Conservation (phyloP, 1,140 invertebrate species). For the Temnothorax nylanderi region DNA sequence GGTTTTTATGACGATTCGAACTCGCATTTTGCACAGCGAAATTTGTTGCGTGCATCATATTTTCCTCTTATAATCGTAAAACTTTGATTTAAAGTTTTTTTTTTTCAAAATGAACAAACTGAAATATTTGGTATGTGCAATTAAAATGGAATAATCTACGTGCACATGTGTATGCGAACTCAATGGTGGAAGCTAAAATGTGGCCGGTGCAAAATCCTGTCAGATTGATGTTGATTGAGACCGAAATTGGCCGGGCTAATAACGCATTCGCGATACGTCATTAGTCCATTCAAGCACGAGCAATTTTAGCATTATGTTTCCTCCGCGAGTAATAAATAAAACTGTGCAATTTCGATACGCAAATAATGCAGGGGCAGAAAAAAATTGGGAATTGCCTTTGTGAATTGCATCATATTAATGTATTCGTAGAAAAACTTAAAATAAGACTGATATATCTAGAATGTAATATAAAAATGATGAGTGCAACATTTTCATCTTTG, state of each 20-base stretch:
- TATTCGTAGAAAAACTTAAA: not conserved
- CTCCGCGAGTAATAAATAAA: slow-evolving; percentile 39
- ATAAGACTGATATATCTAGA: not conserved
- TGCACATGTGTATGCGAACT: not conserved
- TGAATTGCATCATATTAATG: not conserved
- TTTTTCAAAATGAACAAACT: not conserved
- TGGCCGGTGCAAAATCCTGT: not conserved
- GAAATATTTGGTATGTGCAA: not conserved
- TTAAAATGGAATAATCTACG: not conserved
- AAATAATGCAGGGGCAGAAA: not conserved
- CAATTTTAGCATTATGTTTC: slow-evolving; percentile 44
- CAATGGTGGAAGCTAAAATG: slow-evolving; percentile 25
- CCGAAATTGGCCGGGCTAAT: slow-evolving; percentile 2
- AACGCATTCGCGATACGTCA: not conserved
- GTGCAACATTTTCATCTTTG: not conserved
- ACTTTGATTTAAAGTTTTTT: not conserved
- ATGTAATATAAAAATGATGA: not conserved
- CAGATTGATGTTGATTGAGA: slow-evolving; percentile 39
- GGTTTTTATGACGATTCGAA: not conserved
- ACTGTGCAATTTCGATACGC: not conserved
- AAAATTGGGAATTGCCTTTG: not conserved
- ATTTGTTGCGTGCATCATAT: not conserved
- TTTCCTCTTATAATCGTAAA: not conserved
- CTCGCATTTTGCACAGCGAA: not conserved
- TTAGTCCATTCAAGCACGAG: slow-evolving; percentile 1